Base-by-base conservation (phyloP, 2,113 vertebrate genomes). In the Malurus alboscapulatus region DNA sequence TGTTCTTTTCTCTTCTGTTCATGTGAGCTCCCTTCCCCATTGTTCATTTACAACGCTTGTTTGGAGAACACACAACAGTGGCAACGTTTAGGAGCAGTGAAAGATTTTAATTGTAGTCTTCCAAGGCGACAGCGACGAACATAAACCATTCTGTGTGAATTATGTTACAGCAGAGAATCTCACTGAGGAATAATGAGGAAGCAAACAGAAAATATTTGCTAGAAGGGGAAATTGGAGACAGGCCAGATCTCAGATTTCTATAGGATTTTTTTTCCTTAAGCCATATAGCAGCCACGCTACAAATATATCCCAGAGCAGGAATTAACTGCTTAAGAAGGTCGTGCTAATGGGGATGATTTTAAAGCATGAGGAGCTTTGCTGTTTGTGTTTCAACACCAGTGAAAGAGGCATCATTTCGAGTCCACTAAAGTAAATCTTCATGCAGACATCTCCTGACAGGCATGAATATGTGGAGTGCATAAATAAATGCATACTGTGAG, bases 141-240 rank as follows among this genome's bases (percentile, higher is more conserved):
- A 58, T 53, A 71, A 92, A 85, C 58, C 48, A 15, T 80, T 83
- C 59, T 5, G 1, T 4, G 6, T 77, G 72, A 85, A 74, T 61
- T 66, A 47, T 58, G 74, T 36, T 85, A 32, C 47, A 89, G 91
- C 51, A 66, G n/a, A 84, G 57, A 58, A 48, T 58, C 32, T 77
- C 66, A 62, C 69, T 25, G 65, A 69, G 44, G n/a, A 92, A 87
- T 63, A 92, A 80, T 17, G 57, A 89, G 82, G 71, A 85, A 74
- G 30, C 27, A 85, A 91, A 88, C 29, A 93, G 66, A 83, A 92
- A 91, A 91, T 67, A 91, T 63, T 71, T 94, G 75, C 87, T 87
- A 71, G 22, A 77, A 75, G 68, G 36, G 8, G 81, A 80, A 83
- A 67, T 0, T 77, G 68, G 79, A 90, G 67, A 19, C 51, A 89